Conservation (phyloP, 2,797 vertebrate genomes). For the Xiphorhynchus erythropygius region DNA sequence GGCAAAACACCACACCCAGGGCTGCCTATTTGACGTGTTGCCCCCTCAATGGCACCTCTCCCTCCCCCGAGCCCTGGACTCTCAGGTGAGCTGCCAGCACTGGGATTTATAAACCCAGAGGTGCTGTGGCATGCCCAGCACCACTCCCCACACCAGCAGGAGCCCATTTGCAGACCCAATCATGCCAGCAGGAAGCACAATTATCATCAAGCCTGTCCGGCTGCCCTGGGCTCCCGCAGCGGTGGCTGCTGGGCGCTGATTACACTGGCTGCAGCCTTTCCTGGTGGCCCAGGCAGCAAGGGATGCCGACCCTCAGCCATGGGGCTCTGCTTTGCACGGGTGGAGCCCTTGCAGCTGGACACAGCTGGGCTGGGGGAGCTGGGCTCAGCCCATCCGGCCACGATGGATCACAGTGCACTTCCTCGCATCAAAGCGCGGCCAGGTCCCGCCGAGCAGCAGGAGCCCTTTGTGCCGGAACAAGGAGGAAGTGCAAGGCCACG, state of each 20-base stretch:
- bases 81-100: not conserved
- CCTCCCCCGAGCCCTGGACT: accelerated
- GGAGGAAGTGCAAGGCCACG: not conserved
- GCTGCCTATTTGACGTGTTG: accelerated
- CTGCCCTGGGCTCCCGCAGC: accelerated
- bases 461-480: not conserved
- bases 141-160: accelerated
- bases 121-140: not conserved
- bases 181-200: not conserved
- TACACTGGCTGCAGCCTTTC: not conserved
- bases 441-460: accelerated
- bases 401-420: not conserved
- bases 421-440: accelerated
- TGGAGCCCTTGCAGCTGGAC: not conserved
- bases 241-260: not conserved
- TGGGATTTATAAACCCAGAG: accelerated
- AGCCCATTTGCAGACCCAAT: not conserved
- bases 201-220: not conserved
- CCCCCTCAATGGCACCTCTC: not conserved
- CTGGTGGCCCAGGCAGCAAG: not conserved
- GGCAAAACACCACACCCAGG: accelerated
- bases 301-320: accelerated
- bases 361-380: not conserved
- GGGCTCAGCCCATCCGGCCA: not conserved
- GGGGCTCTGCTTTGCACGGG: accelerated